phyloP scores from a whole-genome alignment of 2,888 invertebrate species.

The Stenurella melanura region DNA sequence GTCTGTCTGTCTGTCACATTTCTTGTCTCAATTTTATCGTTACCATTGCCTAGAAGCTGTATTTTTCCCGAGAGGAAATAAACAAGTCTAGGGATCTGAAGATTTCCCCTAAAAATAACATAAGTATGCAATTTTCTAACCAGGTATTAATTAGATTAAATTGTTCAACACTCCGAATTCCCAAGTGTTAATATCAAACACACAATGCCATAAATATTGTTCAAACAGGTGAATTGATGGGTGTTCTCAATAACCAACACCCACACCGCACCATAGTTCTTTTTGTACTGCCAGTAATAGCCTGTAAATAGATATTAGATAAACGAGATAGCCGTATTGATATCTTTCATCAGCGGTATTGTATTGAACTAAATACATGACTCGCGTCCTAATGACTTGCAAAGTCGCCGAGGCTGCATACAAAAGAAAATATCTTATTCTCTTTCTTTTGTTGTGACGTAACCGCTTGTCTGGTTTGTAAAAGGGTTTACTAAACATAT shows the following conservation, averaged over 20 bases:
- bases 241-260: slow-evolving; percentile 49
- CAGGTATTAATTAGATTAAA: neutral
- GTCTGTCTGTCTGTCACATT: too few species aligned
- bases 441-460: slow-evolving; percentile 58
- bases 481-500: slow-evolving; percentile 19
- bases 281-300: slow-evolving; percentile 60
- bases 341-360: slow-evolving; percentile 67
- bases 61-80: too few species aligned
- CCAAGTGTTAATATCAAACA: neutral
- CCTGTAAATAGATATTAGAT: slow-evolving; percentile 66
- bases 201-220: neutral
- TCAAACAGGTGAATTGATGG: slow-evolving; percentile 9
- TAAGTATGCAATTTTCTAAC: neutral
- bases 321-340: slow-evolving; percentile 63
- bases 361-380: slow-evolving; percentile 56
- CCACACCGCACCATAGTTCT: slow-evolving; percentile 44
- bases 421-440: slow-evolving; percentile 59
- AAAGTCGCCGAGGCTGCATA: slow-evolving; percentile 50
- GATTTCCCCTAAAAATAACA: too few species aligned
- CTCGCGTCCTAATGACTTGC: slow-evolving; percentile 57
- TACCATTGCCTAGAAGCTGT: too few species aligned
- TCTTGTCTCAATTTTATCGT: too few species aligned
- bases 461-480: slow-evolving; percentile 31
- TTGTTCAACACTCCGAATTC: neutral
- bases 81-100: too few species aligned